phyloP scores from a whole-genome alignment of 2,888 invertebrate species.

The Eupithecia pulchellata region DNA sequence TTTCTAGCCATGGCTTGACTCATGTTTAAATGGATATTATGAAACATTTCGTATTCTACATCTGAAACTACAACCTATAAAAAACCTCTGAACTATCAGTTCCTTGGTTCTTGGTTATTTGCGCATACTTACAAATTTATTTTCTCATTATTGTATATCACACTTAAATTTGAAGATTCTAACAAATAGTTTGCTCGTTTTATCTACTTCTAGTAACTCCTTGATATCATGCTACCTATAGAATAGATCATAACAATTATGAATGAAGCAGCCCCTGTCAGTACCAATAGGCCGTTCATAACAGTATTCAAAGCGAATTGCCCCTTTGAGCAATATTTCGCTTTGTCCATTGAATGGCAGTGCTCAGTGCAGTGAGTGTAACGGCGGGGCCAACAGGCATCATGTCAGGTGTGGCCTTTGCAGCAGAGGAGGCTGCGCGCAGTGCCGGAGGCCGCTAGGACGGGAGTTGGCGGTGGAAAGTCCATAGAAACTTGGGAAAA shows the following conservation, averaged over 20 bases:
- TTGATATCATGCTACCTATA: background rate
- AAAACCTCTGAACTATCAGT: background rate
- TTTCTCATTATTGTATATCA: background rate
- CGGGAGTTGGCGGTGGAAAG: slow-evolving; percentile 2
- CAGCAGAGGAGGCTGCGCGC: slow-evolving; percentile 27
- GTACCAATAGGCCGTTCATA: slow-evolving; percentile 1
- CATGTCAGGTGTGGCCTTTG: slow-evolving; percentile 31
- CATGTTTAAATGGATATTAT: too few species aligned
- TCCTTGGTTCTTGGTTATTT: background rate
- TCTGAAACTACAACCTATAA: background rate
- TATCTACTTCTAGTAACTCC: background rate
- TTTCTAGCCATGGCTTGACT: too few species aligned
- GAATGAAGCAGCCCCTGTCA: background rate
- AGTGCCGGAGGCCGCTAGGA: slow-evolving; percentile 11
- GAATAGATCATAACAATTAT: background rate
- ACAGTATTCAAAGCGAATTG: slow-evolving; percentile 17
- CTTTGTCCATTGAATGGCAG: slow-evolving; percentile 31
- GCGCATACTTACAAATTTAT: too few species aligned
- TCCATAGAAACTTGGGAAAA: background rate
- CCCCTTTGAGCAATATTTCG: slow-evolving; percentile 15
- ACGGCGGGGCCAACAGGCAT: slow-evolving; percentile 13
- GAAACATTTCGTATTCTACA: too few species aligned
- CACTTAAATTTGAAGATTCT: background rate
- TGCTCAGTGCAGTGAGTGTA: slow-evolving; percentile 10
- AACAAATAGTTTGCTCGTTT: background rate